Base-by-base conservation (phyloP, 1,140 invertebrate species). In the Coptotermes formosanus region DNA sequence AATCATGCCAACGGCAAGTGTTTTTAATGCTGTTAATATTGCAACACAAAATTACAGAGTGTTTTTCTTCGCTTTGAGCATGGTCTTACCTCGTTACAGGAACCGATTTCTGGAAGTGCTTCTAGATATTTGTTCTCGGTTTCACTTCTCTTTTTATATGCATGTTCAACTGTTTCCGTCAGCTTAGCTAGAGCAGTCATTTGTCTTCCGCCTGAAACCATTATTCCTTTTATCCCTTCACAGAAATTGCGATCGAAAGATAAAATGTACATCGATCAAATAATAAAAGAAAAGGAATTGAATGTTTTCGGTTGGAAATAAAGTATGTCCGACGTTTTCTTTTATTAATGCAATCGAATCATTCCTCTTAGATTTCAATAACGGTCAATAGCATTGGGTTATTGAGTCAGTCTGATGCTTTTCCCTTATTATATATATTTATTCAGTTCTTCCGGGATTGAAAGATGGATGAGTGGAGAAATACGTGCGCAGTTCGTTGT, bases 171-270 rank as follows among this genome's bases (percentile, higher is more conserved):
- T 75, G 64, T 7, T 75, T 75, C 64, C n/a, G 64, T 75, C 64
- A 30, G 64, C 64, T 75, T 75, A 75, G 64, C 64, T 75, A 30
- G 11, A 75, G n/a, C 64, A 83, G 82, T 84, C n/a, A 43, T 38
- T 55, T 75, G 38, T 82, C 85, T 64, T 82, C 64, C 45, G 25
- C 43, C 30, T 21, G 43, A 81, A 45, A 82, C 75, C 75, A 45
- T 86, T 84, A 84, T 84, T 84, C 83, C 45, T 55, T 84, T 84
- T 45, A 55, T 84, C 83, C 83, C 83, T 84, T 55, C 83, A 52
- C 48, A 64, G 45, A 84, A 84, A 84, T 84, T 84, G 83, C 83
- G 83, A 84, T 84, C 83, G 83, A 84, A 84, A 84, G 83, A 48
- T 84, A 84, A 84, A 84, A 64, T 52, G 45, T 59, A 64, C 83